A percentile compares a stretch with the other conserved stretches of the same genome.
phyloP scores from a whole-genome alignment of 2,797 vertebrate species.

The Sebastiscus tertius region DNA sequence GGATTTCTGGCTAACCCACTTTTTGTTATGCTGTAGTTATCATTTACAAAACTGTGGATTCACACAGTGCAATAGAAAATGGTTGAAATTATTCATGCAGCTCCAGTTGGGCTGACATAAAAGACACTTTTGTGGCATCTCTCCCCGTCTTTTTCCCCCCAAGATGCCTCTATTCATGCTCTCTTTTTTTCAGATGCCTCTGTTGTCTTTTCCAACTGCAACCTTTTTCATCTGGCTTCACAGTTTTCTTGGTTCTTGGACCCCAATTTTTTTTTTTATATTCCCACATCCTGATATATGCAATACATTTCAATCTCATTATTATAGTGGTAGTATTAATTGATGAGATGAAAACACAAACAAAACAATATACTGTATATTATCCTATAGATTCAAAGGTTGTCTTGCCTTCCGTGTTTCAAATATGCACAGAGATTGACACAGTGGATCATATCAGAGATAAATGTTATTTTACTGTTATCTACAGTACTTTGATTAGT shows the following conservation, averaged over 20 bases:
- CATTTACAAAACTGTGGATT: slow-evolving; percentile 50
- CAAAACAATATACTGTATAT: not conserved
- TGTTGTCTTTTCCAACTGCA: slow-evolving; percentile 55
- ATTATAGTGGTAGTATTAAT: not conserved
- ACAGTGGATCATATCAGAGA: not conserved
- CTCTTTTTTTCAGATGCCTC: not conserved
- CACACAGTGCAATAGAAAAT: slow-evolving; percentile 37
- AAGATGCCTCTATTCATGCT: slow-evolving; percentile 55
- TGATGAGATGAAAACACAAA: not conserved
- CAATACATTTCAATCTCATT: not conserved
- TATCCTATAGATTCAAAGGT: not conserved
- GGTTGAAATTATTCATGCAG: slow-evolving; percentile 53
- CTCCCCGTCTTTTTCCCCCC: slow-evolving; percentile 27
- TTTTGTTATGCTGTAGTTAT: slow-evolving; percentile 45
- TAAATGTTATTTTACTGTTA: not conserved
- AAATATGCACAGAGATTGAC: not conserved
- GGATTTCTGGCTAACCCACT: slow-evolving; percentile 46
- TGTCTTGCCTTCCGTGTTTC: not conserved
- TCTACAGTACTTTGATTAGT: not conserved
- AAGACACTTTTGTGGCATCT: slow-evolving; percentile 64
- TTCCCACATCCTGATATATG: not conserved
- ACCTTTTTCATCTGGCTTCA: slow-evolving; percentile 46
- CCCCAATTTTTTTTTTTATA: not conserved
- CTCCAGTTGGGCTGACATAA: slow-evolving; percentile 67
- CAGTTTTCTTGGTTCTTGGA: slow-evolving; percentile 22